A percentile compares a stretch with the other conserved stretches of the same genome.
phyloP scores from a whole-genome alignment of 2,888 invertebrate species.

The Phrixothrix hirtus region DNA sequence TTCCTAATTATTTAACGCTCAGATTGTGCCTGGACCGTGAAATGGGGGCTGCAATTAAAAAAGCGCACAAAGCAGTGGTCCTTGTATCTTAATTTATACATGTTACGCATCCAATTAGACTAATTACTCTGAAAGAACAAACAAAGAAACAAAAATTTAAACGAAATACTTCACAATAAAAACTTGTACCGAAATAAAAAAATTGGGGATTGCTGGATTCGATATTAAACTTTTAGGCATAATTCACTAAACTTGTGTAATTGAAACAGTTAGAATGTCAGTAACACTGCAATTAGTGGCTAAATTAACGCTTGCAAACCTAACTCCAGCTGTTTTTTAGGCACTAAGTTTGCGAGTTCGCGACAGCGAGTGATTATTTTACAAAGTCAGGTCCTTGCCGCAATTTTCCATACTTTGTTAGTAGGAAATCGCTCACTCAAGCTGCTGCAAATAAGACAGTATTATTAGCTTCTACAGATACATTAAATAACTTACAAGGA shows the following conservation, averaged over 20 bases:
- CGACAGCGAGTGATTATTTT: conserved; percentile 28
- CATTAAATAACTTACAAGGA: not conserved
- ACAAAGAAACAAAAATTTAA: conserved; percentile 15
- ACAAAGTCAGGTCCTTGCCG: no score
- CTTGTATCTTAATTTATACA: conserved; percentile 16
- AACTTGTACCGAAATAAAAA: conserved; percentile 12
- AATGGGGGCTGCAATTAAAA: conserved; percentile 19
- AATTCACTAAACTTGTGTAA: conserved; percentile 47
- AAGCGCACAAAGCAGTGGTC: conserved; percentile 4
- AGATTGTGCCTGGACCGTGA: conserved; percentile 17
- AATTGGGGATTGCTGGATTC: conserved; percentile 18
- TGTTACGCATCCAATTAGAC: conserved; percentile 17
- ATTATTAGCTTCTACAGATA: not conserved
- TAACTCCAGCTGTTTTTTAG: conserved; percentile 35
- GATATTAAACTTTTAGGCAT: conserved; percentile 44
- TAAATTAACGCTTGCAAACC: conserved; percentile 46
- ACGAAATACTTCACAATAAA: conserved; percentile 8
- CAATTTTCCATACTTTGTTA: no score
- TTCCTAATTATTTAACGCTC: conserved; percentile 18
- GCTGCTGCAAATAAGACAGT: conserved; percentile 2
- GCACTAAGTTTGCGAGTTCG: conserved; percentile 29
- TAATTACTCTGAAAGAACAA: conserved; percentile 18
- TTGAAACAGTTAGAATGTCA: conserved; percentile 47
- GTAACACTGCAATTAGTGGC: conserved; percentile 47
- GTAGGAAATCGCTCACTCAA: conserved; percentile 10